Evolutionary conservation across 2,797 vertebrate genomes (phyloP).

Genomic region (Haliaeetus vocifer): DNA sequence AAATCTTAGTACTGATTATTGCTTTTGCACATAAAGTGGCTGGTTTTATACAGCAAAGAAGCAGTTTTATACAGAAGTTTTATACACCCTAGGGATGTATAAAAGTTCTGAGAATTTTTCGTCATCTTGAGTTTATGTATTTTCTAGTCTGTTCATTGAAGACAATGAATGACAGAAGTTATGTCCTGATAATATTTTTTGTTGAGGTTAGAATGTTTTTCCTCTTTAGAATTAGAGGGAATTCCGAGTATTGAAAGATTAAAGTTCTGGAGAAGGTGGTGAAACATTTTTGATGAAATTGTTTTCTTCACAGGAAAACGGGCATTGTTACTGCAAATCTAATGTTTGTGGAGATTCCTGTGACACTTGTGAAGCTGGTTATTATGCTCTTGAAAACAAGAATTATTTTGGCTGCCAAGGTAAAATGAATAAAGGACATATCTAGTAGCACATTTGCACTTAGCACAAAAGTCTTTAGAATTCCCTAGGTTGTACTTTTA

Average conservation of each 20-base stretch:
- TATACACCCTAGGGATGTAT: not conserved
- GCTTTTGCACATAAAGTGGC: not conserved
- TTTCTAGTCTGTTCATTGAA: not conserved
- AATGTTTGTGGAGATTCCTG: constrained; percentile 80
- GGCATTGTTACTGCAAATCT: constrained; percentile 87
- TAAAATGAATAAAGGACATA: constrained; percentile 47
- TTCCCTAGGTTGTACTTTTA: not conserved
- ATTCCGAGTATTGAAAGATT: not conserved
- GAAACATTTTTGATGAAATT: not conserved
- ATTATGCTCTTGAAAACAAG: constrained; percentile 81
- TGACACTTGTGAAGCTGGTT: constrained; percentile 83
- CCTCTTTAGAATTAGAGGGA: not conserved
- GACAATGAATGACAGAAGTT: not conserved
- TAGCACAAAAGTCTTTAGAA: not conserved
- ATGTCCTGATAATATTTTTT: not conserved
- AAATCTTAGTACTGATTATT: not conserved
- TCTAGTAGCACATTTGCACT: not conserved
- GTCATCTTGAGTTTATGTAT: not conserved
- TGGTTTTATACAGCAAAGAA: not conserved
- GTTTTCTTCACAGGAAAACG: constrained; percentile 74
- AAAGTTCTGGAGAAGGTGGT: not conserved
- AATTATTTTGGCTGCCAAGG: constrained; percentile 93
- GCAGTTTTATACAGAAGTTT: not conserved
- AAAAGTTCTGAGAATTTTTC: not conserved
- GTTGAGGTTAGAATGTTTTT: not conserved